phyloP scores from a whole-genome alignment of 2,888 invertebrate genomes.

The Aproaerema taeniolella region DNA sequence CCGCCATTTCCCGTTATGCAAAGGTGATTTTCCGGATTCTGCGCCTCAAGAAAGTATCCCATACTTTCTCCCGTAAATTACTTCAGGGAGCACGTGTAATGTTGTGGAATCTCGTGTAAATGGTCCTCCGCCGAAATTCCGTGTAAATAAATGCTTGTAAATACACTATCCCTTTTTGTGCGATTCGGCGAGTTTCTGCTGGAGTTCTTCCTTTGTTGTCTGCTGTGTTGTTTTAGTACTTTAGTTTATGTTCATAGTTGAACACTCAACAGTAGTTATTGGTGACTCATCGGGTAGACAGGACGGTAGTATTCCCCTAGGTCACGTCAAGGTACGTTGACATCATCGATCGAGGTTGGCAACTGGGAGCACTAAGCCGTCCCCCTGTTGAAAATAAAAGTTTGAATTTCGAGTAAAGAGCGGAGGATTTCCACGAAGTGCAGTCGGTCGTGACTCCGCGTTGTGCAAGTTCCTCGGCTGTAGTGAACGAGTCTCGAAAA shows the following conservation, averaged over 20 bases:
- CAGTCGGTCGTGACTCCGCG: conserved; percentile 50
- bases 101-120: conserved; percentile 3
- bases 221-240: background rate
- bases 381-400: conserved; percentile 20
- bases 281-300: conserved; percentile 10
- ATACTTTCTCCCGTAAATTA: conserved; percentile 1
- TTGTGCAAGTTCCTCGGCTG: conserved; percentile 49
- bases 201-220: conserved; percentile 10
- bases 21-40: conserved; percentile 5
- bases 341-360: conserved; percentile 6
- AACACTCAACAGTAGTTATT: too few relatives aligned
- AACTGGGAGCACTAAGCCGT: background rate
- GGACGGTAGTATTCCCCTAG: conserved; percentile 1
- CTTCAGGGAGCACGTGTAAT: background rate
- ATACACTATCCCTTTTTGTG: too few relatives aligned
- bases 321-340: conserved; percentile 6
- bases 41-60: background rate
- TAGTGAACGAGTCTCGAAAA: conserved; percentile 33
- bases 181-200: too few relatives aligned
- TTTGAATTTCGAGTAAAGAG: conserved; percentile 31
- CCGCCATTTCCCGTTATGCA: conserved; percentile 9
- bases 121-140: conserved; percentile 1
- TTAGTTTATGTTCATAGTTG: conserved; percentile 1
- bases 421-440: conserved; percentile 49
- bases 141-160: background rate